These are phyloP conservation scores for Pelobates cultripes DNA, from an alignment of 2,797 vertebrate genomes.

Conservation along the genomic window DNA sequence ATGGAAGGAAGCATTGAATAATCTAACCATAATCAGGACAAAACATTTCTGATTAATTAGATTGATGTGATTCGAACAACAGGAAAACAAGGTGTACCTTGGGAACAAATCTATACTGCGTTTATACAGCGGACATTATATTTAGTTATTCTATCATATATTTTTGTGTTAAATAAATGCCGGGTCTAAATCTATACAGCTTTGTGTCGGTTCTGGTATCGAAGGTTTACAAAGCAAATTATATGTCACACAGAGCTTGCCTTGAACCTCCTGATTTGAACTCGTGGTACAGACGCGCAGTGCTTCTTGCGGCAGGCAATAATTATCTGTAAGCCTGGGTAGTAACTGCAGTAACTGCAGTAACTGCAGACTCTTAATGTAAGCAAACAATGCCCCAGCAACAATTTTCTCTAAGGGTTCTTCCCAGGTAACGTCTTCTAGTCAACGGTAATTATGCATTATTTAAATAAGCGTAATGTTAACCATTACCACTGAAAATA, in stretches of 20 bases:
- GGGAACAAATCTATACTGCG: not conserved
- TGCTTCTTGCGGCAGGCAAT: conserved; percentile 12
- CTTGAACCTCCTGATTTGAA: conserved; percentile 1
- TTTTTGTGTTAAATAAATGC: not conserved
- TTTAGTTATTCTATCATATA: not conserved
- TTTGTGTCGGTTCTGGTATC: conserved; percentile 5
- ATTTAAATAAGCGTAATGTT: conserved; percentile 52
- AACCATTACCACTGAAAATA: conserved; percentile 47
- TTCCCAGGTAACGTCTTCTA: conserved; percentile 37
- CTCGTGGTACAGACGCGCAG: conserved; percentile 10
- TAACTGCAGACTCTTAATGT: conserved; percentile 47
- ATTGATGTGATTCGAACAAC: not conserved
- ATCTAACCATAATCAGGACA: conserved; percentile 15
- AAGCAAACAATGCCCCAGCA: conserved; percentile 38
- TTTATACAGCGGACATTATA: not conserved
- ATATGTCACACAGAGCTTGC: conserved; percentile 5
- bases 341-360: conserved; percentile 34
- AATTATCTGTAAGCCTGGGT: conserved; percentile 43
- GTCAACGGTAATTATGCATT: conserved; percentile 46
- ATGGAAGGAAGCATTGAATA: not conserved
- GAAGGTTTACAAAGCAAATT: conserved; percentile 11
- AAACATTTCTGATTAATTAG: conserved; percentile 31
- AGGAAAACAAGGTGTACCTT: not conserved
- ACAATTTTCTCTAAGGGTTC: conserved; percentile 44
- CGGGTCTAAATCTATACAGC: not conserved